Evolutionary conservation across 1,140 invertebrate genomes (phyloP).

Genomic region (Cherax destructor): DNA sequence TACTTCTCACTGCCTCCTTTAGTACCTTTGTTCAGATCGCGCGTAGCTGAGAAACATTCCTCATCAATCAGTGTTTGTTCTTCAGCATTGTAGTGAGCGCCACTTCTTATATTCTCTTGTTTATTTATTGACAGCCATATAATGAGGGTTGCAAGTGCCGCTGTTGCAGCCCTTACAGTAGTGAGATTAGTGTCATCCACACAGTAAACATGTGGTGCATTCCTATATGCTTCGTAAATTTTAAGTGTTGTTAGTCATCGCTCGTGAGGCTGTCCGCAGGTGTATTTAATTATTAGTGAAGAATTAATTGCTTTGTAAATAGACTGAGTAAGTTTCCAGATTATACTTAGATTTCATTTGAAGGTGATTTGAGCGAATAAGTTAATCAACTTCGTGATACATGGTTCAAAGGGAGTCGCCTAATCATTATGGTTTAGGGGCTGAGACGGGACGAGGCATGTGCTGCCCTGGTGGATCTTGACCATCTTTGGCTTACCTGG

Average conservation of each 20-base stretch:
- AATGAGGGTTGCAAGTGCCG: neutral
- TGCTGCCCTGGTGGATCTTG: neutral
- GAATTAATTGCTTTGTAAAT: no score
- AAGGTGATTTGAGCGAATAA: neutral
- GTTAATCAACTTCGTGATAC: neutral
- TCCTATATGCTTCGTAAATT: no score
- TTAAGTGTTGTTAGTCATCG: no score
- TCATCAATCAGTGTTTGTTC: constrained; percentile 7
- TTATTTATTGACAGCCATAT: neutral
- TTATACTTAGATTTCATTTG: no score
- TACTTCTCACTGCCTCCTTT: neutral
- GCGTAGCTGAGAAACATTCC: neutral
- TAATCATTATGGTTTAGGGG: neutral
- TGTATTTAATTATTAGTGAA: no score
- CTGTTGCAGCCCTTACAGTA: no score
- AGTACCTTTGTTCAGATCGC: constrained; percentile 16
- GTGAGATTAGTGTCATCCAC: no score
- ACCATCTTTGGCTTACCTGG: neutral
- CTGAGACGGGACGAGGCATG: neutral
- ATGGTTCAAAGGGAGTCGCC: neutral
- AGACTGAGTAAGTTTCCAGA: no score
- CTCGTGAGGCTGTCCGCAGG: no score
- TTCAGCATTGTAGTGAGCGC: constrained; percentile 1
- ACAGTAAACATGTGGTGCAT: no score
- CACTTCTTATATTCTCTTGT: constrained; percentile 21